A percentile compares a stretch with the other conserved stretches of the same genome.
phyloP scores from a whole-genome alignment of 2,113 vertebrate species.

The Odocoileus virginianus region DNA sequence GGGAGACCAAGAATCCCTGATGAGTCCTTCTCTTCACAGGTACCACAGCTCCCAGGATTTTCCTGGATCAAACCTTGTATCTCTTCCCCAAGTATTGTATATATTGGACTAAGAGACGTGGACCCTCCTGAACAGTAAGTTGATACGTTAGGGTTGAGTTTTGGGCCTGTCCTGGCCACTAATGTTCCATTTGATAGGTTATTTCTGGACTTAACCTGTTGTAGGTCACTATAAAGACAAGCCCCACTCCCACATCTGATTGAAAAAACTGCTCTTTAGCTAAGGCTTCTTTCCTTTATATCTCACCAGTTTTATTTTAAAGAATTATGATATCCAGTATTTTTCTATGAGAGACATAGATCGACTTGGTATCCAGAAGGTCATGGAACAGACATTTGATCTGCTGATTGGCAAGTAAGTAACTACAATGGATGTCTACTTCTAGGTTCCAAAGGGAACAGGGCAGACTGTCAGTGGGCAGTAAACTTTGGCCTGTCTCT shows the following conservation, averaged over 20 bases:
- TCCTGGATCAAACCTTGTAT: constrained; percentile 95
- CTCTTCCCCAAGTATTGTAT: constrained; percentile 89
- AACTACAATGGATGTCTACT: not conserved
- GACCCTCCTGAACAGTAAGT: constrained; percentile 96
- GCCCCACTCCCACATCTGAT: not conserved
- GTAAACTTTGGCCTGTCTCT: not conserved
- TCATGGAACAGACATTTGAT: constrained; percentile 96
- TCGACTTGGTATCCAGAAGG: constrained; percentile 94
- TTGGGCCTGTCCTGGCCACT: not conserved
- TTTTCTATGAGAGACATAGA: constrained; percentile 98
- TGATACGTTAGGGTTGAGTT: not conserved
- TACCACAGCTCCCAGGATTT: constrained; percentile 93
- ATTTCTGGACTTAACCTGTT: not conserved
- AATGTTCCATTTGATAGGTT: not conserved
- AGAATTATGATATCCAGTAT: constrained; percentile 93
- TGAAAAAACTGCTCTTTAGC: constrained; percentile 43
- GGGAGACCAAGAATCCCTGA: not conserved
- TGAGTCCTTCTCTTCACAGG: constrained; percentile 77
- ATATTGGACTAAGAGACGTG: constrained; percentile 94
- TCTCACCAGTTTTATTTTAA: constrained; percentile 89
- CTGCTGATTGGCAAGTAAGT: constrained; percentile 91
- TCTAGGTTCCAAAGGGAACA: not conserved
- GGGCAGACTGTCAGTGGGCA: not conserved
- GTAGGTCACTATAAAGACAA: not conserved
- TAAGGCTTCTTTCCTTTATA: constrained; percentile 44